Conservation (phyloP, 2,113 vertebrate genomes). For the Orientallactaga bullata region DNA sequence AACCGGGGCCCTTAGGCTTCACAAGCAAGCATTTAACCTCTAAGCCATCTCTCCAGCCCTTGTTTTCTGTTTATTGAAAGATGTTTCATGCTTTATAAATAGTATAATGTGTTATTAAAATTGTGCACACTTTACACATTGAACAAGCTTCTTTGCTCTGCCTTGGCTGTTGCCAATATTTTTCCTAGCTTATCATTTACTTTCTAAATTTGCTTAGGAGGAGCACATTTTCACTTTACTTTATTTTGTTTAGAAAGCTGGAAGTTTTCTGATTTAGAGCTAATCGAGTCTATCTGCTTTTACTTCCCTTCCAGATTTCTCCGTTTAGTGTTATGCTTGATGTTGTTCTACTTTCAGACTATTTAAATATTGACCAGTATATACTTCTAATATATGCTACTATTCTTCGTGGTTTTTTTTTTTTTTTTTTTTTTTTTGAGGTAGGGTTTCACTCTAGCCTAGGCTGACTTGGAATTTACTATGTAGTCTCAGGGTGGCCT, state of each 20-base stretch:
- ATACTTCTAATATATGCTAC: background rate
- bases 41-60: no score
- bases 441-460: no score
- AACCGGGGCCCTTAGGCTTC: no score
- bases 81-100: conserved; percentile 24
- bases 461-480: no score
- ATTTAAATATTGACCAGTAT: conserved; percentile 5
- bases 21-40: no score
- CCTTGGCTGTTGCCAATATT: background rate
- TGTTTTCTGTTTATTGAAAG: background rate
- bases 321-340: background rate
- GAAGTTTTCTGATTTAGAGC: background rate
- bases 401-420: no score
- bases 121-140: background rate
- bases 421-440: no score
- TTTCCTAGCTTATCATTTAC: conserved; percentile 8
- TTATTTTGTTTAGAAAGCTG: conserved; percentile 1
- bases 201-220: background rate
- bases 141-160: background rate
- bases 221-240: background rate
- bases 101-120: background rate
- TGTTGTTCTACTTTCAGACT: background rate
- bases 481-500: no score
- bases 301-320: background rate
- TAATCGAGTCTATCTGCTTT: background rate